phyloP scores from a whole-genome alignment of 2,797 vertebrate genomes.

The Somateria mollissima region DNA sequence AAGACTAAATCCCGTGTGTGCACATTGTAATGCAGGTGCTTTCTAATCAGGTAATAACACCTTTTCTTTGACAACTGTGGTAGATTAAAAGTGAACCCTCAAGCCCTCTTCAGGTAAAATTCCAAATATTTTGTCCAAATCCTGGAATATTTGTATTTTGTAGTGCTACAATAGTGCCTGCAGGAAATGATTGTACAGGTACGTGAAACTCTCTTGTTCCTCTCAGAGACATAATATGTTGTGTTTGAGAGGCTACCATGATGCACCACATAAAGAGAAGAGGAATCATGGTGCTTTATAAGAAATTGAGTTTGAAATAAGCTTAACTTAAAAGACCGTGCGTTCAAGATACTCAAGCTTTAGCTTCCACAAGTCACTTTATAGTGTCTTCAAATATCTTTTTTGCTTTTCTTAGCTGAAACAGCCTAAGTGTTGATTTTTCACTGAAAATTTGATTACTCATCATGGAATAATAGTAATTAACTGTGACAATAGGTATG shows the following conservation, averaged over 20 bases:
- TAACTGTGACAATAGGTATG: background rate
- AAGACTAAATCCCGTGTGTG: background rate
- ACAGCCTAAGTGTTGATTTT: background rate
- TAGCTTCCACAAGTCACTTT: background rate
- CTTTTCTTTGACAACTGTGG: background rate
- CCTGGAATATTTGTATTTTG: background rate
- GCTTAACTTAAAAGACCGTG: background rate
- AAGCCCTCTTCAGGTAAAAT: background rate
- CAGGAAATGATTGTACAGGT: background rate
- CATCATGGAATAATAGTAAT: background rate
- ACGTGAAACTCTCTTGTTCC: background rate
- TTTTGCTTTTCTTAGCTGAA: background rate
- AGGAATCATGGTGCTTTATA: background rate
- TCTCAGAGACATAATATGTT: background rate
- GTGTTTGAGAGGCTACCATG: background rate
- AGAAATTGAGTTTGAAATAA: constrained; percentile 6
- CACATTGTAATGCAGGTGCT: background rate
- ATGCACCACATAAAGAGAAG: background rate
- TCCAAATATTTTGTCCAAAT: constrained; percentile 20
- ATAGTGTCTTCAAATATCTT: background rate
- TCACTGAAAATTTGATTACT: background rate
- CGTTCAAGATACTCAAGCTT: background rate
- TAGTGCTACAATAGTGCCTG: background rate
- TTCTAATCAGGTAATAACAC: background rate
- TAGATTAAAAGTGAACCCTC: background rate